A percentile compares a stretch with the other conserved stretches of the same genome.
Evolutionary conservation across 2,797 vertebrate species (phyloP).

Genomic region (Pteropus rufus): DNA sequence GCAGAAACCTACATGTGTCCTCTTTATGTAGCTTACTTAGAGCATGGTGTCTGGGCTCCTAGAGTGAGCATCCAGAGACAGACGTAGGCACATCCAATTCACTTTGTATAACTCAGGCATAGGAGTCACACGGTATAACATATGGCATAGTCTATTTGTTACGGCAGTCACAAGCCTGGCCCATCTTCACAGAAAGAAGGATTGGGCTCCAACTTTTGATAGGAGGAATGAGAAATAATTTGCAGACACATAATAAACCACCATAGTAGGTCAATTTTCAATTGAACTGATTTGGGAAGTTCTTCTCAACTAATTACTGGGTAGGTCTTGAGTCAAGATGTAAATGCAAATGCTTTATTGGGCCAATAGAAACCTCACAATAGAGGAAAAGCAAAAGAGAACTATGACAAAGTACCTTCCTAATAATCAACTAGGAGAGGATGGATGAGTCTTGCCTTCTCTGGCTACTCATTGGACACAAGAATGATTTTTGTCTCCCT

Average conservation of each 20-base stretch:
- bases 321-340: background rate
- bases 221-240: background rate
- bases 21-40: background rate
- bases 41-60: background rate
- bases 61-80: background rate
- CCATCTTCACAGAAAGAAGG: background rate
- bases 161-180: background rate
- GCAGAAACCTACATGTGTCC: background rate
- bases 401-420: background rate
- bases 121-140: background rate
- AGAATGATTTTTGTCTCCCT: background rate
- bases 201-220: background rate
- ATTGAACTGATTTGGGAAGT: background rate
- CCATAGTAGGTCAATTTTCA: background rate
- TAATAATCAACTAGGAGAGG: background rate
- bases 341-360: background rate
- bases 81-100: background rate
- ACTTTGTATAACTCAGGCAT: background rate
- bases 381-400: background rate
- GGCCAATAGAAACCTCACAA: background rate
- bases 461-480: background rate
- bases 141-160: background rate
- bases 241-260: background rate
- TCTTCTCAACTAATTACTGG: background rate
- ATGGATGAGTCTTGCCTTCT: background rate